Base-by-base conservation (phyloP, 2,888 invertebrate genomes). In the Axea sp. region DNA sequence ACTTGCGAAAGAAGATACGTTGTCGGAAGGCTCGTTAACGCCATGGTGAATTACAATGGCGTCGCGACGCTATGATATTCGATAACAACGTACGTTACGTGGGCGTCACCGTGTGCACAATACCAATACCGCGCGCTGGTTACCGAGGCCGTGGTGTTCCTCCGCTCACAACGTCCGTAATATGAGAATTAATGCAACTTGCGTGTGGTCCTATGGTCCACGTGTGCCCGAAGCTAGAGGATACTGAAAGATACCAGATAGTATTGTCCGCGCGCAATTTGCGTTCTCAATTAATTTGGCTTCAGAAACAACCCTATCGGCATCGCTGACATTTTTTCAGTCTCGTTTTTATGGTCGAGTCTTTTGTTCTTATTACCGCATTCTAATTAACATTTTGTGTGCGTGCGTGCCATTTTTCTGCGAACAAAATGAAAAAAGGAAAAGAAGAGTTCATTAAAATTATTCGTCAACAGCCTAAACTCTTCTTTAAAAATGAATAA, bases 21-120 rank as follows among this genome's bases (percentile, higher is more conserved):
- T 53, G 77, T 84, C 80, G 80, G 82, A 80, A 79, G 81, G 85
- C 84, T 86, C 84, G 85, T 85, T 86, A 85, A 78, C 80, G 77
- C 71, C 68, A 72, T 69, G 71, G 37, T 75, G 74, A 76, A 77
- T 76, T 78, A 79, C 78, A 77, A 77, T 73, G 80, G 80, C 82
- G 80, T 82, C 80, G 73, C 73, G 75, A 75, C 76, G 77, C 77
- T 67, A 55, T 69, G 71, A 72, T 74, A 64, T 31, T 57, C 59
- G 75, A 68, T 73, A 73, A 69, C 80, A 80, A 59, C 80, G 80
- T 76, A 78, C 81, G 79, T 83, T 57, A 73, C 62, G 73, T 68
- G 73, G 73, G 78, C 78, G 62, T 64, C 62, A 59, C 78, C 67
- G 39, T 51, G 51, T 59, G 59, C 68, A 74, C 73, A 74, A 72